Percentiles rank a stretch among this genome's conserved stretches.
phyloP scores from a whole-genome alignment of 2,113 vertebrate species.

The Hemibagrus wyckioides region DNA sequence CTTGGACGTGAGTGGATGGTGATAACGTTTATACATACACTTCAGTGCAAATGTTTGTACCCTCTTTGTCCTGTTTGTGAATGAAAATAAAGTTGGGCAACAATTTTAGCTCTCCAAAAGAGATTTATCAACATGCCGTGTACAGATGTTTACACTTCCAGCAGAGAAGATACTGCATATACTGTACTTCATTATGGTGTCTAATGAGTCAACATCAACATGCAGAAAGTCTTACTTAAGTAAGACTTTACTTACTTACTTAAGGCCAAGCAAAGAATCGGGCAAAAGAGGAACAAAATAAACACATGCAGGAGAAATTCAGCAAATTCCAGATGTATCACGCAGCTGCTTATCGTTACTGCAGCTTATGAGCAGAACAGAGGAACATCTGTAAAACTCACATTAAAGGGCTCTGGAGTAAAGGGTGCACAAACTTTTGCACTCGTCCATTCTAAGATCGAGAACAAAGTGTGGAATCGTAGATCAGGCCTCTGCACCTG shows the following conservation, averaged over 20 bases:
- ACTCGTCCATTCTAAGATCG: neutral
- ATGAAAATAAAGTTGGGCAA: neutral
- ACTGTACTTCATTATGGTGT: neutral
- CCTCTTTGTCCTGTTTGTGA: neutral
- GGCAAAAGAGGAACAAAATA: no score
- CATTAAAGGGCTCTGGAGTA: neutral
- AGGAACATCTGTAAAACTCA: neutral
- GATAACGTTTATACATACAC: neutral
- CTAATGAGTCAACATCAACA: neutral
- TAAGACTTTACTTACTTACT: no score
- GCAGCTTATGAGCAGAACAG: neutral
- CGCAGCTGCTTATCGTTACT: neutral
- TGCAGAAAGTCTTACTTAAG: no score
- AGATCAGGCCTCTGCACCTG: conserved; percentile 1
- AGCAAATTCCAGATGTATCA: neutral
- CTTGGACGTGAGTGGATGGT: neutral
- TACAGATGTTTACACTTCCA: neutral
- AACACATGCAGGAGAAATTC: no score
- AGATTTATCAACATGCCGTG: neutral
- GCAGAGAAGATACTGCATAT: neutral
- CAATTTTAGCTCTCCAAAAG: neutral
- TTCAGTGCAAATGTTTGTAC: neutral
- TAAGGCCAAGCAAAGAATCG: no score
- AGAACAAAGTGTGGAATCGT: neutral
- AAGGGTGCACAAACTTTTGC: neutral